Evolutionary conservation across 2,888 invertebrate genomes (phyloP), one percentile per base, ranked within the genome.

Genomic region (Lasius platythorax): DNA sequence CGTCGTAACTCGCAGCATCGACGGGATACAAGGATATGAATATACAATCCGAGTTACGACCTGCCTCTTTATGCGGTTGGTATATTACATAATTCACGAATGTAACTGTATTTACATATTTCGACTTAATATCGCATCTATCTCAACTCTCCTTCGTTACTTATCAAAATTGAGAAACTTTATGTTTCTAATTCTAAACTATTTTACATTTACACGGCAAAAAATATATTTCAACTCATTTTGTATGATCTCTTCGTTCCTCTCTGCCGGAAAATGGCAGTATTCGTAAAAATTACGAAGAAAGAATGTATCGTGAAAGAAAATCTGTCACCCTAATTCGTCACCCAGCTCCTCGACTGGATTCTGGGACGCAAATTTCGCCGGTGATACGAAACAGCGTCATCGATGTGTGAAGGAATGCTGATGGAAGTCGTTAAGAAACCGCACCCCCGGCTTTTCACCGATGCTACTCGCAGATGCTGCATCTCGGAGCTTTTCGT

Each of bases 361-460:
- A 37, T 79, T 64, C 43, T 18, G 56, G 46, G 68, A 30, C 40
- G 33, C 40, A 81, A 86, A 79, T 74, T 81, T 85, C 81, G 18
- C 28, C 18, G 30, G 37, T 61, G 72, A 79, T 61, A 61, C 70
- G 58, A 61, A 78, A 73, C 30, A 58, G 67, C 67, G 87, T 82
- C 85, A 58, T 30, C 73, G 82, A 8, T 50, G 70, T 50, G 85
- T 67, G 67, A 88, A 78, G 85, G 88, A 87, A 88, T 78, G 87
- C 76, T 61, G 85, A 88, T 88, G 81, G 84, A 87, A 86, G 53
- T 81, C 85, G 79, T 88, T 84, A 85, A 82, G 83, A 61, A 67
- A 78, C 73, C 79, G 74, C 58, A 70, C 1, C n/a, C 46, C 50
- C 18, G 53, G 18, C 3, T 33, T 50, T 37, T 0, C 50, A n/a